These are phyloP conservation scores for Aurelia coerulea DNA, from an alignment of 30 jellyfish, hydroid and myxozoan species.

Conservation along the genomic window DNA sequence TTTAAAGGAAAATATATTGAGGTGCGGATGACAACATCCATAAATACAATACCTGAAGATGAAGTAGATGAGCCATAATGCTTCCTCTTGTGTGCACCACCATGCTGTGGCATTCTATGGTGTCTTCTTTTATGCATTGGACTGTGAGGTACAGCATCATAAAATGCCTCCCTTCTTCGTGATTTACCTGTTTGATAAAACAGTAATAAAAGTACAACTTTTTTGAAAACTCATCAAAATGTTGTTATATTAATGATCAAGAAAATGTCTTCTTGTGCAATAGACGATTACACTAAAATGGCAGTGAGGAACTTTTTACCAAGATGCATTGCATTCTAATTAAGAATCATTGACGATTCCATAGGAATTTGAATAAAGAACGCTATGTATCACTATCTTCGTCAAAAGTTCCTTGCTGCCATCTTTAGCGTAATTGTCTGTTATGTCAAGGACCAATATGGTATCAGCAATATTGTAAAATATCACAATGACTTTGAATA, in stretches of 20 bases:
- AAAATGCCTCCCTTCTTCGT: constrained; percentile 52
- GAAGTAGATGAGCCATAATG: constrained; percentile 94
- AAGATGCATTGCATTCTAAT: too few species aligned
- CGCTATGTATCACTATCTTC: too few species aligned
- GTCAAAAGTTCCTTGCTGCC: too few species aligned
- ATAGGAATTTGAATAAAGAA: too few species aligned
- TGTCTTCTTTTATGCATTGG: constrained; percentile 67
- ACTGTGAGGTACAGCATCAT: constrained; percentile 67
- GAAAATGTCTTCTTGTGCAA: background rate
- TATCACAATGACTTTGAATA: too few species aligned
- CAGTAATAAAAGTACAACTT: too few species aligned
- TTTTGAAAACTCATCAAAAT: background rate
- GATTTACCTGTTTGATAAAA: constrained; percentile 23
- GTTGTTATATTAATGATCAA: background rate
- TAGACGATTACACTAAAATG: too few species aligned
- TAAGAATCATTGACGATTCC: too few species aligned
- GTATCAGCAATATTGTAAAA: too few species aligned
- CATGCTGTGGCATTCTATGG: constrained; percentile 89
- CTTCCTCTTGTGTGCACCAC: constrained; percentile 53
- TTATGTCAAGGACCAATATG: too few species aligned
- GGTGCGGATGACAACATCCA: background rate
- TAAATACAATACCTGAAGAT: constrained; percentile 70
- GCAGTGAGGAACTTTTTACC: too few species aligned
- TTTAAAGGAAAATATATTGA: background rate
- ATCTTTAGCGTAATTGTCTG: too few species aligned